Evolutionary conservation across 2,113 vertebrate genomes (phyloP).

Genomic region (Seriola dumerili): DNA sequence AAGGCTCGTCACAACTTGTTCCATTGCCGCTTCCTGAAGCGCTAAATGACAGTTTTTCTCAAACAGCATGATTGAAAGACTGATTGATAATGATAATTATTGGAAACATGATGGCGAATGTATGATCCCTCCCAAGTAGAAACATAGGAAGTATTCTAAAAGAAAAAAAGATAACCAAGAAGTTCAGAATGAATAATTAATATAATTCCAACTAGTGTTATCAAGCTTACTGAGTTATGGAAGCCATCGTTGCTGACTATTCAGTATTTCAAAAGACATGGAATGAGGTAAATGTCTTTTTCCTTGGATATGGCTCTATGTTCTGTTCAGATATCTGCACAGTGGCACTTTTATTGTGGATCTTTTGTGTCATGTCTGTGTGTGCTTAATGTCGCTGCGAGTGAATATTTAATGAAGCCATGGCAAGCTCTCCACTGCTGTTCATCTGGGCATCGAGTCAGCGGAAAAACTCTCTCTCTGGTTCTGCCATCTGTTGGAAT

Average conservation of each 20-base stretch:
- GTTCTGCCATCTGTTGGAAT: conserved; percentile 84
- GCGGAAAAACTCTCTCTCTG: conserved; percentile 74
- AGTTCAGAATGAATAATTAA: conserved; percentile 66
- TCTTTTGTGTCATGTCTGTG: conserved; percentile 60
- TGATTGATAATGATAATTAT: conserved; percentile 45
- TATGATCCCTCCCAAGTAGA: conserved; percentile 22
- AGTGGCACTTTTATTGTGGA: conserved; percentile 57
- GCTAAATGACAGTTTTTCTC: conserved; percentile 56
- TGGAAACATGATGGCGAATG: conserved; percentile 26
- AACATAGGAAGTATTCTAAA: conserved; percentile 30
- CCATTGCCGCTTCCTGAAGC: conserved; percentile 47
- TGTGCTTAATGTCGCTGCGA: conserved; percentile 63
- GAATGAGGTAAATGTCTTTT: conserved; percentile 53
- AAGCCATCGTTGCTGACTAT: conserved; percentile 44
- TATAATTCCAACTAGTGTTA: conserved; percentile 48
- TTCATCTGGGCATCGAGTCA: conserved; percentile 83
- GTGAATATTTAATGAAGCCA: conserved; percentile 81
- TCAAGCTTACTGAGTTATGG: conserved; percentile 45
- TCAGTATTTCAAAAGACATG: conserved; percentile 69
- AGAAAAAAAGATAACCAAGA: conserved; percentile 46
- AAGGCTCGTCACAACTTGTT: conserved; percentile 38
- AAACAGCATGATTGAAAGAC: conserved; percentile 37
- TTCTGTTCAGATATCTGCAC: conserved; percentile 53
- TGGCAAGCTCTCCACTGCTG: conserved; percentile 77
- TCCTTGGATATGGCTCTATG: conserved; percentile 12